Evolutionary conservation across 2,113 vertebrate species (phyloP).

Genomic region (Muntiacus muntjak): DNA sequence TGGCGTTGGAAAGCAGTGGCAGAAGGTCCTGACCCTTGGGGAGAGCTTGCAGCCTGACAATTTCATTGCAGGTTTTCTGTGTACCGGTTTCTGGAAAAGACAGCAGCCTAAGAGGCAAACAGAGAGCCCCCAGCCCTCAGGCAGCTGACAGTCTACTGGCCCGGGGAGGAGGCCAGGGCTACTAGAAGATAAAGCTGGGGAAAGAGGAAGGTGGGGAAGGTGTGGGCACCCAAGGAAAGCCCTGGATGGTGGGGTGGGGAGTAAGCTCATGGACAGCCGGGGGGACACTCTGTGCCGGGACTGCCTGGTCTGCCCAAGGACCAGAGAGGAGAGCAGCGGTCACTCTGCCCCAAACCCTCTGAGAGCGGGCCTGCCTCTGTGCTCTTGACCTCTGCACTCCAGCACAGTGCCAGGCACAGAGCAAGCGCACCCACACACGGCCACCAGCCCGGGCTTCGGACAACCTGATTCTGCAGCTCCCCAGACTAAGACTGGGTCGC

Average conservation of each 20-base stretch:
- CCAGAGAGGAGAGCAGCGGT: not conserved
- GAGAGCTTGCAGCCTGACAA: not conserved
- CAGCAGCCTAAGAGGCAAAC: not conserved
- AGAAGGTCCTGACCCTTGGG: not conserved
- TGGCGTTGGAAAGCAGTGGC: not conserved
- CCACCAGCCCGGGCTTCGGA: not conserved
- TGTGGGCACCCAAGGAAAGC: not conserved
- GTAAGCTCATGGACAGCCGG: not conserved
- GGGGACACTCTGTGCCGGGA: not conserved
- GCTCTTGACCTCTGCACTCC: not conserved
- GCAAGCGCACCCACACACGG: not conserved
- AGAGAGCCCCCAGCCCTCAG: not conserved
- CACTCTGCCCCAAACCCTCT: not conserved
- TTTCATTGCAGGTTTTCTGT: not conserved
- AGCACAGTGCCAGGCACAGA: not conserved
- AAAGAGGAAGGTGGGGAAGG: not conserved
- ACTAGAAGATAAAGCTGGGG: not conserved
- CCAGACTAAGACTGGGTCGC: not conserved
- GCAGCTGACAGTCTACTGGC: not conserved
- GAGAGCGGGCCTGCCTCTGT: not conserved
- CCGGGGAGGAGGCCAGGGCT: not conserved
- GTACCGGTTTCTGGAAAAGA: not conserved
- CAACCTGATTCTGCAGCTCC: not conserved
- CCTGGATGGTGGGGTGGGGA: not conserved
- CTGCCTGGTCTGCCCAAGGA: not conserved